Base-by-base conservation (phyloP, 2,797 vertebrate genomes). In the Pangasius djambal region DNA sequence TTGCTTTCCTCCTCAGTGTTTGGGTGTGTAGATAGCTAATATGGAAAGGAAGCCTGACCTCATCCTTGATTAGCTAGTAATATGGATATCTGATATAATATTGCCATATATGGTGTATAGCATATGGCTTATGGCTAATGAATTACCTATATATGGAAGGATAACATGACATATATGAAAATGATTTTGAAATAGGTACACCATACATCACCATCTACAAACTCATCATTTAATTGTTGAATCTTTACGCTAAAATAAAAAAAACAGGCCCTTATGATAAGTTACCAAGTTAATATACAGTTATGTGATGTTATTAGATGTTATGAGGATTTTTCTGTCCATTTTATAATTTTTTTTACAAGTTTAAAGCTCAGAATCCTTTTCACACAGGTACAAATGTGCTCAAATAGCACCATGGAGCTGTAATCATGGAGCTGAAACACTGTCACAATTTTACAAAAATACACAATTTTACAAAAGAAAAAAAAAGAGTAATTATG, bases 1-100 rank as follows among this genome's bases (percentile, higher is more conserved):
- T 90, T 92, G 92, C 90, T 90, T 92, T 92, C 92, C 37, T 88
- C 15, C 48, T 40, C 31, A 28, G 34, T n/a, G 72, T 75, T 72
- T 34, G 15, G 40, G 28, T 55, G 78, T 63, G 20, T 16, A 55
- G 22, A 69, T 70, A 40, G 57, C 59, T 67, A 78, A 85, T 65
- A 44, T 44, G 9, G 25, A 84, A 52, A 40, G 6, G 37, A 16
- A 83, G 57, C n/a, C 28, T 78, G 75, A 78, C 8, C 50, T 9
- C n/a, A 57, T 9, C 10, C 28, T 79, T 20, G 77, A 57, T 57
- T 79, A 25, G n/a, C n/a, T 79, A 12, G n/a, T 57, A 8, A 79
- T 79, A 79, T 55, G 1, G n/a, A 50, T 16, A 16, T 78, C 28
- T 50, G 12, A 78, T 31, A 16, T 31, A 25, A 25, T 16, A 75